Evolutionary conservation across 2,113 vertebrate species (phyloP), one percentile per base, ranked within the genome.

Genomic region (Polypterus bichir): DNA sequence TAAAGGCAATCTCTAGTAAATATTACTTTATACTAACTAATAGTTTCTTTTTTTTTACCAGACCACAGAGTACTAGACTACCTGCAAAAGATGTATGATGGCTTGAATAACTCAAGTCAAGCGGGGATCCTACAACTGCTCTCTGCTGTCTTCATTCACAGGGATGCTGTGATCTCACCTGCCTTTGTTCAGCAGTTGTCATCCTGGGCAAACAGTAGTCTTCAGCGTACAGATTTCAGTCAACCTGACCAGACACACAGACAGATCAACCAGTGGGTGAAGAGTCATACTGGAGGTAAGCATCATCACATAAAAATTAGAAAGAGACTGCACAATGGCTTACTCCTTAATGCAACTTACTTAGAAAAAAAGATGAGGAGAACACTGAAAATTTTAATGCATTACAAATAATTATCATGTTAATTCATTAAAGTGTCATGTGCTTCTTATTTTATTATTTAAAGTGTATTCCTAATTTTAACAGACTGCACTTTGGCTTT

Each of bases 151-250:
- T 81, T 89, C 0, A 61, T 92, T 62, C 86, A 89, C 0, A 52
- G 59, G 0, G 71, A 83, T 0, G 77, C 80, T 0, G 75, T 72
- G 3, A 77, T 96, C 7, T 84, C 72, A 0, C 69, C 83, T 0
- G 59, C 8, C 54, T 98, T 97, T 0, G 52, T 77, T 0, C 79
- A 83, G 7, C 70, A 58, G 0, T 75, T 79, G 1, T 70, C 66
- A 0, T 60, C 1, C 59, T 95, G 91, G 91, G 79, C 77, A 71
- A 88, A 91, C 75, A 78, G 79, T 76, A 89, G 76, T 64, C 71
- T 94, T 63, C 73, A 88, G 64, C 78, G 71, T 46, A 72, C 69
- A 61, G 83, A 88, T 79, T 75, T 89, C 71, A 85, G 80, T 1
- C 67, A 83, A 44, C 64, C 71, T 9, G 81, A 75, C 56, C 54